Conservation (phyloP, 1,140 invertebrate genomes). For the Drosophila chauvacae region DNA sequence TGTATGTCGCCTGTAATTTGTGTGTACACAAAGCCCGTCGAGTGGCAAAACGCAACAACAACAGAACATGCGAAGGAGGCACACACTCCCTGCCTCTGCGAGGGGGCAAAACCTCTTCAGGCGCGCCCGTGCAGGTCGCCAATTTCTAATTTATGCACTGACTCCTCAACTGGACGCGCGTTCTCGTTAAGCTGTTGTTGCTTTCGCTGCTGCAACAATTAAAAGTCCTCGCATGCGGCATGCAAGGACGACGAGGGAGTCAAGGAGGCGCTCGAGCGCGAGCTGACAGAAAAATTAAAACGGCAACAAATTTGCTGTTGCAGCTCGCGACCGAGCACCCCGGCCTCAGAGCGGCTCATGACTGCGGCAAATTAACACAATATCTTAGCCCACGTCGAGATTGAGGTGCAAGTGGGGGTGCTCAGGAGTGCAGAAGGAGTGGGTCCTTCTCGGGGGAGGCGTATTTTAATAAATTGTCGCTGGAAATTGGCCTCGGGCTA, state of each 20-base stretch:
- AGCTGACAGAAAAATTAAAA: constrained; percentile 78
- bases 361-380: constrained; percentile 79
- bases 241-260: constrained; percentile 20
- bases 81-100: neutral
- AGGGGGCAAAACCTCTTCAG: constrained; percentile 13
- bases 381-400: constrained; percentile 53
- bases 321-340: constrained; percentile 22
- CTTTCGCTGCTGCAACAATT: constrained; percentile 59
- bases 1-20: constrained; percentile 59
- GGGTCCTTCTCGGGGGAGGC: constrained; percentile 14
- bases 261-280: constrained; percentile 61
- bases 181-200: constrained; percentile 58
- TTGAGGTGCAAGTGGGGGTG: constrained; percentile 3
- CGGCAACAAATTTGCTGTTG: constrained; percentile 75
- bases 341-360: constrained; percentile 58
- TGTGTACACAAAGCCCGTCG: constrained; percentile 64
- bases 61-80: constrained; percentile 31
- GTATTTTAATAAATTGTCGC: constrained; percentile 70
- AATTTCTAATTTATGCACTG: constrained; percentile 78
- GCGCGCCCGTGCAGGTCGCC: constrained; percentile 48
- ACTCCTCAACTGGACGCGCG: constrained; percentile 66
- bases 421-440: neutral
- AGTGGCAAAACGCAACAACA: constrained; percentile 58
- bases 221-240: constrained; percentile 69
- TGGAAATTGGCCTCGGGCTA: constrained; percentile 40